phyloP scores from a whole-genome alignment of 2,797 vertebrate genomes.

The Spinibarbus caldwelli region DNA sequence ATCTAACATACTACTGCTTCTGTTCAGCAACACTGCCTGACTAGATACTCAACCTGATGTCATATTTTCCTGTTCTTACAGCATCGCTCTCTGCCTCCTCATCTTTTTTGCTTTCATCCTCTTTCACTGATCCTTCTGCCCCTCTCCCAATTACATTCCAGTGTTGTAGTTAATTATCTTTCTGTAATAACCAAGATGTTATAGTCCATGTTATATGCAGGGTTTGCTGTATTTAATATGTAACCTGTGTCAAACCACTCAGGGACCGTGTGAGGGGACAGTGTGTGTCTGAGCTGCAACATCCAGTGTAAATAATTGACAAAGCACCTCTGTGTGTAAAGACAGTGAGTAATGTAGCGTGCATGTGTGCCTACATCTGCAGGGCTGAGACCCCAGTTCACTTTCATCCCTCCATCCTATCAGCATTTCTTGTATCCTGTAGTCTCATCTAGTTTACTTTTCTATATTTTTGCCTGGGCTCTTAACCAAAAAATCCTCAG shows the following conservation, averaged over 20 bases:
- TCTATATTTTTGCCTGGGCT: background rate
- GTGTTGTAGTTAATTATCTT: background rate
- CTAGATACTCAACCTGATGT: slow-evolving; percentile 13
- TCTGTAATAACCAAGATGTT: background rate
- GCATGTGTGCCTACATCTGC: slow-evolving; percentile 4
- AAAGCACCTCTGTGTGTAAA: slow-evolving; percentile 9
- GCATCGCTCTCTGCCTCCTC: background rate
- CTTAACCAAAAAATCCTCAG: background rate
- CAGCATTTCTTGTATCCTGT: slow-evolving; percentile 3
- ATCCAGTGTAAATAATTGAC: slow-evolving; percentile 32
- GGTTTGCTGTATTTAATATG: background rate
- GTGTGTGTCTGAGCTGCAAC: slow-evolving; percentile 11
- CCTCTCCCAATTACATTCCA: background rate
- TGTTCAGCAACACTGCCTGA: background rate
- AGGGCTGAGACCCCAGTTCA: slow-evolving; percentile 18
- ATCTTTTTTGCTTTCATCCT: slow-evolving; percentile 22
- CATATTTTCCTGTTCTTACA: slow-evolving; percentile 8
- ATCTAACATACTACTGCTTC: background rate
- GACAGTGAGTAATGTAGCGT: slow-evolving; percentile 14
- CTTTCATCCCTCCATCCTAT: background rate
- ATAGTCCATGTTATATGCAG: background rate
- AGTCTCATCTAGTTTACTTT: background rate
- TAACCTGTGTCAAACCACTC: slow-evolving; percentile 5
- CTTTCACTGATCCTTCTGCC: background rate
- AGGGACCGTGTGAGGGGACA: background rate